Evolutionary conservation across 2,113 vertebrate species (phyloP).

Genomic region (Peromyscus californicus): DNA sequence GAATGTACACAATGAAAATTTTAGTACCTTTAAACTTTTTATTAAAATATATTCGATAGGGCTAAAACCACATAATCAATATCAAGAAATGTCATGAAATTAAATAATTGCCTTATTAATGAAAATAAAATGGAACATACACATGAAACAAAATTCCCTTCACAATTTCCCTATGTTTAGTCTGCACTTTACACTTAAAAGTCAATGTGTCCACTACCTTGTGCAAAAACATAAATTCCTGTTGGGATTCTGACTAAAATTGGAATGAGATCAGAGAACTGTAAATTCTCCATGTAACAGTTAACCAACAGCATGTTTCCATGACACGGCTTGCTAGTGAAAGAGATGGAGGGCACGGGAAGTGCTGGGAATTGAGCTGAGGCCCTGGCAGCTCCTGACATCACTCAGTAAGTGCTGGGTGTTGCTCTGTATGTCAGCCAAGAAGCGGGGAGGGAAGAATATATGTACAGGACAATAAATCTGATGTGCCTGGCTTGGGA

Average conservation of each 20-base stretch:
- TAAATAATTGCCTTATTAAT: background rate
- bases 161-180: conserved; percentile 17
- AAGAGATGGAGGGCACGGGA: background rate
- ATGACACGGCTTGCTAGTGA: background rate
- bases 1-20: background rate
- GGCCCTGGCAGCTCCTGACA: background rate
- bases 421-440: background rate
- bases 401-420: background rate
- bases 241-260: conserved; percentile 6
- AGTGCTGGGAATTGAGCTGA: background rate
- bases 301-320: conserved; percentile 1
- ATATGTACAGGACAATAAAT: background rate
- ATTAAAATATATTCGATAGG: background rate
- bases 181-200: conserved; percentile 36
- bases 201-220: background rate
- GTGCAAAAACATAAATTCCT: background rate
- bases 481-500: background rate
- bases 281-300: background rate
- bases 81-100: background rate
- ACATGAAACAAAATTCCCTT: background rate
- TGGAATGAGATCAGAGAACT: background rate
- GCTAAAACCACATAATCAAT: background rate
- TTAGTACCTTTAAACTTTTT: too few species aligned
- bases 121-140: background rate
- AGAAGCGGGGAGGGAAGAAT: background rate